These are phyloP conservation scores for Crematogaster levior DNA, from an alignment of 2,888 invertebrate genomes.

Conservation along the genomic window DNA sequence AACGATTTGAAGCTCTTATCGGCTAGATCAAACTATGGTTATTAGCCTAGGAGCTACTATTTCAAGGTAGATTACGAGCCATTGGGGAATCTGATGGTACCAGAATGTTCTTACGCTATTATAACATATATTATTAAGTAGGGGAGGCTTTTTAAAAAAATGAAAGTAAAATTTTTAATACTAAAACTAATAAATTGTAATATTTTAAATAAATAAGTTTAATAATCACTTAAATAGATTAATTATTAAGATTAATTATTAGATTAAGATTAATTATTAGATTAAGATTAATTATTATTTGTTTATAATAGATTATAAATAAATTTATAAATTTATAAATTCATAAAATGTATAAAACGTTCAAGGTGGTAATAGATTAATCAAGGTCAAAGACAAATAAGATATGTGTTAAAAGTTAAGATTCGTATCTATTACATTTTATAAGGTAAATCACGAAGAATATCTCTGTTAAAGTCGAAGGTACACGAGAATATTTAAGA, in stretches of 20 bases:
- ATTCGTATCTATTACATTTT: neutral
- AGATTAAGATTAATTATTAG: too few relatives aligned
- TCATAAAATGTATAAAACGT: too few relatives aligned
- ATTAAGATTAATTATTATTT: neutral
- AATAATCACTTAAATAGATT: too few relatives aligned
- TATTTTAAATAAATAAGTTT: neutral
- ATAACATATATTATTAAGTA: slow-evolving; percentile 17
- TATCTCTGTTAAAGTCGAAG: neutral
- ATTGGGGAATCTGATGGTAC: slow-evolving; percentile 24
- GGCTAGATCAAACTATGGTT: slow-evolving; percentile 27
- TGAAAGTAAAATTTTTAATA: neutral
- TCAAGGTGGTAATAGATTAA: neutral
- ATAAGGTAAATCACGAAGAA: neutral
- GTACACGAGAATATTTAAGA: neutral
- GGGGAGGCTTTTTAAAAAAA: slow-evolving; percentile 2
- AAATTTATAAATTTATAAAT: neutral
- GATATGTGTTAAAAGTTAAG: neutral
- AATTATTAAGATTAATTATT: too few relatives aligned
- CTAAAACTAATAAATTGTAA: neutral
- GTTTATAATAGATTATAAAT: neutral
- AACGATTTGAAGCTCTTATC: slow-evolving; percentile 22
- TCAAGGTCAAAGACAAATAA: neutral
- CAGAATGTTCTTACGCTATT: slow-evolving; percentile 10
- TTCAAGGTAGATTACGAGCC: slow-evolving; percentile 31
- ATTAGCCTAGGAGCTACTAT: slow-evolving; percentile 37